Evolutionary conservation across 1,140 invertebrate genomes (phyloP).

Genomic region (Drosophila sechellia): DNA sequence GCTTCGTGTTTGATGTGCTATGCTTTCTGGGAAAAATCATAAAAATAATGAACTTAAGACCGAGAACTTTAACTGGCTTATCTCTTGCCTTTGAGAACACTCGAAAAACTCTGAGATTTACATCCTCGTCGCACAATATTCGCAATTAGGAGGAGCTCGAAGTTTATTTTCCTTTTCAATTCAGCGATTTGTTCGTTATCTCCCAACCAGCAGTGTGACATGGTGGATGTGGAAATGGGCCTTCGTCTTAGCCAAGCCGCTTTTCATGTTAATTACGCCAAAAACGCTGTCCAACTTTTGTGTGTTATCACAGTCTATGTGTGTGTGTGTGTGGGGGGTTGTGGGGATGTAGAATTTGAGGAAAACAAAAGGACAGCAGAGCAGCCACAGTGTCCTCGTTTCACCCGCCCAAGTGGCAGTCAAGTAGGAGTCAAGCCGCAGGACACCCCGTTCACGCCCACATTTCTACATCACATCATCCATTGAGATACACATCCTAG

Average conservation of each 20-base stretch:
- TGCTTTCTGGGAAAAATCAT: too few relatives aligned
- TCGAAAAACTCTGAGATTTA: neutral
- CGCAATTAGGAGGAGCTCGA: slow-evolving; percentile 18
- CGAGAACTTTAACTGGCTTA: neutral
- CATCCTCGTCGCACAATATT: slow-evolving; percentile 13
- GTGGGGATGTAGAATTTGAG: slow-evolving; percentile 11
- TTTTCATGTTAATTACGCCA: slow-evolving; percentile 56
- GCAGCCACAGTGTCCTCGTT: slow-evolving; percentile 30
- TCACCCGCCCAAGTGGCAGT: slow-evolving; percentile 38
- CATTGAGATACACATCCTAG: slow-evolving; percentile 6
- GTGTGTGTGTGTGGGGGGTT: neutral
- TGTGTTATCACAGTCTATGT: slow-evolving; percentile 11
- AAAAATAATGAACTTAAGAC: neutral
- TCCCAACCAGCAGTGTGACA: slow-evolving; percentile 9
- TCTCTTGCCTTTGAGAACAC: neutral
- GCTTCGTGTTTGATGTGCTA: neutral
- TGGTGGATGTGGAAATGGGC: slow-evolving; percentile 9
- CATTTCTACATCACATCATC: neutral
- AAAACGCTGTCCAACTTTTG: slow-evolving; percentile 55
- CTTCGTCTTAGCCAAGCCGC: slow-evolving; percentile 6
- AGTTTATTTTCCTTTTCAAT: slow-evolving; percentile 41
- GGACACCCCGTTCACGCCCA: neutral
- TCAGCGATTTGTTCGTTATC: slow-evolving; percentile 19
- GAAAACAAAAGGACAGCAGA: slow-evolving; percentile 41
- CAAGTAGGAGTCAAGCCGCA: slow-evolving; percentile 50